A percentile compares a stretch with the other conserved stretches of the same genome.
phyloP scores from a whole-genome alignment of 2,113 vertebrate species.

The Helogale parvula region DNA sequence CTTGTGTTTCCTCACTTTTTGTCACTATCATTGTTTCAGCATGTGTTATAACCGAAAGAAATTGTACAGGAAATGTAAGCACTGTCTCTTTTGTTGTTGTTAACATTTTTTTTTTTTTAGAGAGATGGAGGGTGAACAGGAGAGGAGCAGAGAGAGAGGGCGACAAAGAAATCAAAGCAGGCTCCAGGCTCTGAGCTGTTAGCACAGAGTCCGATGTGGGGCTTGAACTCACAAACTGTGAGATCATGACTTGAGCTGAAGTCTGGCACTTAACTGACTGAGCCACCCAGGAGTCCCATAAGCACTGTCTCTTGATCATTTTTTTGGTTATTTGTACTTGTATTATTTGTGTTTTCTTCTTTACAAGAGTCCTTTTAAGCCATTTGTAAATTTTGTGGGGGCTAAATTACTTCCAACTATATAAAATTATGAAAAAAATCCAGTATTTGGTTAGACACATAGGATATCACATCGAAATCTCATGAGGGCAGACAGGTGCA shows the following conservation, averaged over 20 bases:
- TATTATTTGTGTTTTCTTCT: background rate
- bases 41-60: background rate
- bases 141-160: no score
- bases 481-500: background rate
- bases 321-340: background rate
- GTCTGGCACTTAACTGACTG: no score
- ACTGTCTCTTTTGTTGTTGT: no score
- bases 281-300: background rate
- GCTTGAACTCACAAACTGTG: no score
- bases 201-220: no score
- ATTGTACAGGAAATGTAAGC: background rate
- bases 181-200: no score
- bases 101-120: no score
- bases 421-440: background rate
- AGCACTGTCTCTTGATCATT: background rate
- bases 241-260: no score
- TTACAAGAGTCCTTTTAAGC: background rate
- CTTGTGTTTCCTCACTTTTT: background rate
- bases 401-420: background rate
- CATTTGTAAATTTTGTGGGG: background rate
- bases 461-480: background rate
- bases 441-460: background rate
- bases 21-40: background rate
- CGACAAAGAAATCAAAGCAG: no score
- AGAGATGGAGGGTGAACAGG: no score